Evolutionary conservation across 2,797 vertebrate genomes (phyloP).

Genomic region (Phoebastria nigripes): DNA sequence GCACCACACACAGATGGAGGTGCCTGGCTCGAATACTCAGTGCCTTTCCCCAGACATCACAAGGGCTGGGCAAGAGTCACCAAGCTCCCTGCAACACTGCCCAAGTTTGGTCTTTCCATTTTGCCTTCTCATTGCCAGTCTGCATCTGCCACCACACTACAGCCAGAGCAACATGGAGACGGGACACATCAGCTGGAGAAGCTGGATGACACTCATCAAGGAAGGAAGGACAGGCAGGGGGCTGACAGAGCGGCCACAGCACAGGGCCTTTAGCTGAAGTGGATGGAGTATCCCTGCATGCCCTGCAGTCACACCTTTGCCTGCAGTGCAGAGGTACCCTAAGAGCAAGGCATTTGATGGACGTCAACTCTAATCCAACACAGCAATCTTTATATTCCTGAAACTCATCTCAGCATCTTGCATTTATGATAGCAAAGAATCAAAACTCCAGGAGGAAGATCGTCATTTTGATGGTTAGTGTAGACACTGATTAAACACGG

Average conservation of each 20-base stretch:
- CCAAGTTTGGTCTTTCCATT: background rate
- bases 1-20: background rate
- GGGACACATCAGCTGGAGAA: background rate
- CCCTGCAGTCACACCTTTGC: background rate
- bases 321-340: background rate
- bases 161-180: background rate
- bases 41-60: background rate
- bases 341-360: background rate
- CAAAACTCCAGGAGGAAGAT: background rate
- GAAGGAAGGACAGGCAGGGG: background rate
- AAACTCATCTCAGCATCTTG: background rate
- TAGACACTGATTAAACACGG: background rate
- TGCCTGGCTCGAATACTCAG: background rate
- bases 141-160: rapidly evolving
- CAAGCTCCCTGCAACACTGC: background rate
- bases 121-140: background rate
- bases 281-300: rapidly evolving
- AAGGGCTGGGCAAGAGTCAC: background rate
- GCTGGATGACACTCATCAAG: background rate
- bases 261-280: background rate
- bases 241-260: background rate
- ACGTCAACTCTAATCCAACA: background rate
- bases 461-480: background rate
- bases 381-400: background rate
- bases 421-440: background rate